Conservation (phyloP, 2,888 invertebrate species). For the Hemicrepidius hirtus region DNA sequence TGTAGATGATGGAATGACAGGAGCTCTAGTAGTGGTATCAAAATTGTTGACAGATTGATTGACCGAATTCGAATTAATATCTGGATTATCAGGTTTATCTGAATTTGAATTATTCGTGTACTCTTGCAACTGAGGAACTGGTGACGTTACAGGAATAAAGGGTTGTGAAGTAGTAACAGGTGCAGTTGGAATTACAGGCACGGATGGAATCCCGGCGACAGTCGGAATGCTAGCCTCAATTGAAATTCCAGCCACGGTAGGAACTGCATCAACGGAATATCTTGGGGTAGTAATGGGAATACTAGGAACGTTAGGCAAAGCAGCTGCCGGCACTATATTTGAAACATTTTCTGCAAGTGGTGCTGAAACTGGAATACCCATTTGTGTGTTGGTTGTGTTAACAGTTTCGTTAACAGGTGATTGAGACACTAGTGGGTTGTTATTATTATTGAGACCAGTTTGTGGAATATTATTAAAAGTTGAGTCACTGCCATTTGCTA, state of each 20-base stretch:
- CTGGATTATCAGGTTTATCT: neutral
- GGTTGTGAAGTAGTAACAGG: too few species aligned
- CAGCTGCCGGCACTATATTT: neutral
- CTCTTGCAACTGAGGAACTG: neutral
- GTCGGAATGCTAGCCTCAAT: too few species aligned
- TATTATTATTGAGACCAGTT: too few species aligned
- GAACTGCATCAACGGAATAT: neutral
- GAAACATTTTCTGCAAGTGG: neutral
- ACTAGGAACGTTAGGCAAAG: too few species aligned
- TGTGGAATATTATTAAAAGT: neutral
- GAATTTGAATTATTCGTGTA: neutral
- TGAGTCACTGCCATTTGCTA: neutral
- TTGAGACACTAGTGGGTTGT: too few species aligned
- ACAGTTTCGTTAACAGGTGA: too few species aligned
- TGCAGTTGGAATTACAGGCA: neutral
- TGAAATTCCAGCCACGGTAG: neutral
- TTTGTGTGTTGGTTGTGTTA: too few species aligned
- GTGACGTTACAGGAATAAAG: neutral
- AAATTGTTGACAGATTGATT: too few species aligned
- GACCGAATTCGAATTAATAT: too few species aligned
- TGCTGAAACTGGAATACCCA: too few species aligned
- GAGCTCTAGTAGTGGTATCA: neutral
- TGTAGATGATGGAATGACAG: neutral
- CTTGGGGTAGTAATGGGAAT: too few species aligned
- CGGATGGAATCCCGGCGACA: neutral